Base-by-base conservation (phyloP, 2,797 vertebrate species). In the Eospalax fontanierii region DNA sequence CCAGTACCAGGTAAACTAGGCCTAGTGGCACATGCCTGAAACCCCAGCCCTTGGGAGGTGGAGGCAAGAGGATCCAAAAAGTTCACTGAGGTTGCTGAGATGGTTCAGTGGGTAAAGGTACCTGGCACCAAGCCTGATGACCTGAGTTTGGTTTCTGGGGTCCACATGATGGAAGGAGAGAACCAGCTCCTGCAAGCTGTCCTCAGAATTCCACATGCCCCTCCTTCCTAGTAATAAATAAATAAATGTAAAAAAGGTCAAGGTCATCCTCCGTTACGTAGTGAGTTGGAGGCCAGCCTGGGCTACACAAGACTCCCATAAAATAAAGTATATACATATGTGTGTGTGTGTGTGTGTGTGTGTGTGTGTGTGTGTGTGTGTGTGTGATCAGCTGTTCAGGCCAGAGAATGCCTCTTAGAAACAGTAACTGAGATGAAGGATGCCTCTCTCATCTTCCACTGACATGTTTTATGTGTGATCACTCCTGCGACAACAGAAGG, bases 391-490 rank as follows among this genome's bases (percentile, higher is more conserved):
- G 68, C 19, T 4, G 57, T 59, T 43, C 76, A 18, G 54, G 70
- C 46, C 63, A 28, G 87, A 63, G 71, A 65, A 66, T 26, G 6
- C 78, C 95, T 92, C 88, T 19, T 50, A 92, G 93, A 94, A 93
- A 79, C 33, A 5, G 24, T 63, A 76, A 66, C 46, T 6, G 1
- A 1, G 19, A 54, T 61, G 95, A 93, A 35, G 90, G 93, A 85
- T 46, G 73, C 33, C 18, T 54, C 22, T n/a, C 79, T 95, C 66
- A 0, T 40, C 12, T 22, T 40, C 4, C 74, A 65, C 22, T 94
- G 97, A 91, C 95, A 87, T 94, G 91, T 75, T 97, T 97, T 96
- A 97, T 96, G 94, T 93, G 84, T 0, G 71, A 93, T 84, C 61
- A 68, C 87, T 73, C 79, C 87, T 73, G 63, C 2, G 84, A 95